Evolutionary conservation across 2,888 invertebrate genomes (phyloP).

Genomic region (Dicycla oo): DNA sequence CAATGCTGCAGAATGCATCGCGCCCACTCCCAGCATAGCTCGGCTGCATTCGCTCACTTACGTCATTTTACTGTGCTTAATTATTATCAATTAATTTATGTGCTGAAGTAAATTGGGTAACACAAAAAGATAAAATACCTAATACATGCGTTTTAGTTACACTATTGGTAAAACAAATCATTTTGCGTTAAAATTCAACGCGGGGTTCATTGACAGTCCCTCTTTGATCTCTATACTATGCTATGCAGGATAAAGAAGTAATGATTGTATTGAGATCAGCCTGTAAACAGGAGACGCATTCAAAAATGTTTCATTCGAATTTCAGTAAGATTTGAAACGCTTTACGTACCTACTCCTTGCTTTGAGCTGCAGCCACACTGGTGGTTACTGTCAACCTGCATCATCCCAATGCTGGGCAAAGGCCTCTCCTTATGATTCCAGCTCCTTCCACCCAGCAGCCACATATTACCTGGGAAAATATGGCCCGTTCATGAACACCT

Average conservation of each 20-base stretch:
- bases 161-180: neutral
- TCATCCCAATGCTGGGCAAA: neutral
- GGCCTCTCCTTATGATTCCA: neutral
- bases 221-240: neutral
- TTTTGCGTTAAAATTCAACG: neutral
- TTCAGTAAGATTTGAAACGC: neutral
- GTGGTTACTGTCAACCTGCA: neutral
- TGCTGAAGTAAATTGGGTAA: conserved; percentile 19
- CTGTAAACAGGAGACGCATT: neutral
- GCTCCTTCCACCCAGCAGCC: neutral
- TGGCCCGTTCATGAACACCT: neutral
- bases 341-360: neutral
- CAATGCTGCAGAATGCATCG: conserved; percentile 77
- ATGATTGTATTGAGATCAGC: neutral
- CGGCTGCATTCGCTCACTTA: conserved; percentile 44
- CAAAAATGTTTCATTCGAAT: neutral
- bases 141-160: conserved; percentile 2
- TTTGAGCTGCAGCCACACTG: neutral
- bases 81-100: conserved; percentile 47
- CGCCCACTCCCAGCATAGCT: conserved; percentile 65
- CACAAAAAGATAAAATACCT: conserved; percentile 21
- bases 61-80: conserved; percentile 53
- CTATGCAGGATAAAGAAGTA: too few relatives aligned
- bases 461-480: neutral
- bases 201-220: neutral